Evolutionary conservation across 2,113 vertebrate genomes (phyloP), one percentile per base, ranked within the genome.

Genomic region (Xiphophorus couchianus): DNA sequence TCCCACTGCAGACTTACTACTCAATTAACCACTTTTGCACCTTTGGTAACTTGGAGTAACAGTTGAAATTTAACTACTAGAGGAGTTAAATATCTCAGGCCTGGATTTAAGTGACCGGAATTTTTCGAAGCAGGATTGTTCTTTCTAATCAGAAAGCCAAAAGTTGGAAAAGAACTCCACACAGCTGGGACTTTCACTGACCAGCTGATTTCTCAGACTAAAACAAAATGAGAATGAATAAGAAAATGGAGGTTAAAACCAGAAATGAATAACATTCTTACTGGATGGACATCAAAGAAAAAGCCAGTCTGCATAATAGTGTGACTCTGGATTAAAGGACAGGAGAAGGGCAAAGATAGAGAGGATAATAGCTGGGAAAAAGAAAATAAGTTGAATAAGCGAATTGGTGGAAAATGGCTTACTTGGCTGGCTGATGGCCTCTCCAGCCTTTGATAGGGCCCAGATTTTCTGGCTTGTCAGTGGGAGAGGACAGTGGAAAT

Each of bases 401-500:
- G 39, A 89, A 85, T 90, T 76, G 44, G 72, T 64, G 76, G 86
- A 87, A 88, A 89, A 86, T 80, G 17, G 84, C 85, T 78, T 78
- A 79, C 17, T 48, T 48, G 15, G 86, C 81, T 82, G 78, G 71
- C 78, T 88, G 81, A 88, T 86, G 81, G 72, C 69, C 27, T 76
- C 81, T 65, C 81, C 73, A 66, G 78, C 74, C 81, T 85, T 84
- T 92, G 84, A 91, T 91, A 84, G 88, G 80, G 86, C 78, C 80
- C 92, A 86, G 87, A 86, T 89, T 88, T 63, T 87, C 82, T 91
- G 80, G 80, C 33, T 44, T 85, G 84, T 88, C 86, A 76, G 86
- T 85, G 71, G 75, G 70, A 77, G 73, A 87, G 77, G 90, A 91
- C 89, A 89, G 84, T 93, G 89, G 81, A 90, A 93, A 92, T 84